Percentiles rank a stretch among this genome's conserved stretches.
Evolutionary conservation across 2,113 vertebrate species (phyloP).

Genomic region (Rhinolophus ferrumequinum): DNA sequence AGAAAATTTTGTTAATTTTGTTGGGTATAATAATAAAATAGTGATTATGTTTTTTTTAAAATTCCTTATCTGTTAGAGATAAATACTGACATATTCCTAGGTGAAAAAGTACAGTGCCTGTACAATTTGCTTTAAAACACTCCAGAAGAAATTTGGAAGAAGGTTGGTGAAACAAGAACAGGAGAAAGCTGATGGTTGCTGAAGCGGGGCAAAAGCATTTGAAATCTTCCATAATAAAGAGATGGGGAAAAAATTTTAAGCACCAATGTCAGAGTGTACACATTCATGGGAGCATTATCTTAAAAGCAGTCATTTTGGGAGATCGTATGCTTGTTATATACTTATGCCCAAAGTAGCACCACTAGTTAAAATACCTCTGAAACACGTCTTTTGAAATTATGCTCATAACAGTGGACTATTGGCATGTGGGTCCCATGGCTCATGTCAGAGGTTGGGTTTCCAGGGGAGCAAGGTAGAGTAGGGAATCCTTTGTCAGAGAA

Average conservation of each 20-base stretch:
- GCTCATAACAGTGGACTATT: background rate
- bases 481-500: background rate
- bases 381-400: background rate
- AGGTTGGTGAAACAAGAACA: background rate
- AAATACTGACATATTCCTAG: background rate
- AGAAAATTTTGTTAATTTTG: background rate
- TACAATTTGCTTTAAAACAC: constrained; percentile 25
- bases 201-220: background rate
- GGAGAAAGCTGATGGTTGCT: background rate
- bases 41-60: background rate
- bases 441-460: background rate
- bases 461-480: background rate
- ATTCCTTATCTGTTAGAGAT: background rate
- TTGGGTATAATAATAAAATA: background rate
- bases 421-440: background rate
- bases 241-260: background rate
- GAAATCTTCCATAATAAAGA: background rate
- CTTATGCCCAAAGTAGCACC: background rate
- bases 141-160: background rate
- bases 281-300: background rate
- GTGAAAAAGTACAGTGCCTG: background rate
- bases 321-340: background rate
- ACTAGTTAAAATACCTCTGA: background rate
- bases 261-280: background rate
- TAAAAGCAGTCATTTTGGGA: background rate